Base-by-base conservation (phyloP, 2,113 vertebrate genomes). In the Butorides virescens region DNA sequence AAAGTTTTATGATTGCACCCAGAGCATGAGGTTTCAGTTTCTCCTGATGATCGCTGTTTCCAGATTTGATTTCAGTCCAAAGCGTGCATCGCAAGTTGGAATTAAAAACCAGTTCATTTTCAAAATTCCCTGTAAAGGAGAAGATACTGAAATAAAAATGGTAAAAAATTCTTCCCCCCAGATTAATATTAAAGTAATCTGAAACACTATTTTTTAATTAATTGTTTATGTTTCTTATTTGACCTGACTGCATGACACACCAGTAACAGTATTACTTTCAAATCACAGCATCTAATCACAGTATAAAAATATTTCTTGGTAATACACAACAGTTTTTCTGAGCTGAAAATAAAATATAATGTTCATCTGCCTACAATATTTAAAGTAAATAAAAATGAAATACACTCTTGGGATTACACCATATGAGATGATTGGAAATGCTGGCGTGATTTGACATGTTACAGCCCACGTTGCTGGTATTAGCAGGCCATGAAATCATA, bases 321-420 rank as follows among this genome's bases (percentile, higher is more conserved):
- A 91, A 91, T 32, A 29, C n/a, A 7, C 39, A 95, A 74, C 61
- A 95, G 75, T 67, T 91, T 26, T 86, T 81, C 76, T 84, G 34
- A 91, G 68, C 26, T 77, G 76, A 93, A 68, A 77, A 89, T 88
- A 84, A 92, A 95, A 93, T 8, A 7, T 30, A 91, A 81, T 56
- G 70, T 75, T 90, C 73, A 67, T 81, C 80, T 93, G 59, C 53
- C 83, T 58, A 46, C 47, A 76, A 55, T 21, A 58, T 55, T 95
- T 86, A 74, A 86, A 91, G 71, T 77, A 92, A 93, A 93, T 91
- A 93, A 93, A 94, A 92, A 49, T 13, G 7, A 91, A 96, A 79
- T 74, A 81, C 16, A 12, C 83, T 77, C 15, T 70, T 84, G 72
- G 76, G 91, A 87, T 87, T 92, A 59, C 19, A 59, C 37, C 29